Percentiles rank a stretch among this genome's conserved stretches.
Evolutionary conservation across 2,113 vertebrate genomes (phyloP).

Genomic region (Hydrochoerus hydrochaeris): DNA sequence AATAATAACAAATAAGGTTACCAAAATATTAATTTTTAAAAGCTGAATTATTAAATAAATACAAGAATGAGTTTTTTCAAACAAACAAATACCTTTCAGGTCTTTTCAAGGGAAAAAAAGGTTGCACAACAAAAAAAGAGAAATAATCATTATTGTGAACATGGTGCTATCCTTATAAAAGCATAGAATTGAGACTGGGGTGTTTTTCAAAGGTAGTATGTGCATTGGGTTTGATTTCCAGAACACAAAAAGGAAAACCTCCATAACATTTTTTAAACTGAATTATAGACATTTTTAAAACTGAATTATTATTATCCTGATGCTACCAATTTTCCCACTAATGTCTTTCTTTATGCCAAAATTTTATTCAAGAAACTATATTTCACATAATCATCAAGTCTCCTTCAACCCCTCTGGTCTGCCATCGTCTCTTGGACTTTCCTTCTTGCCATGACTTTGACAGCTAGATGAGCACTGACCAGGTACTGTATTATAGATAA

Average conservation of each 20-base stretch:
- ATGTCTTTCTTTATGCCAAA: background rate
- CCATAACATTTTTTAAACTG: background rate
- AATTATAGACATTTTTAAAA: background rate
- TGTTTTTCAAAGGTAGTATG: background rate
- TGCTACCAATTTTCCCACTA: background rate
- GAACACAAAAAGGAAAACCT: background rate
- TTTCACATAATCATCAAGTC: background rate
- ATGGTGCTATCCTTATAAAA: background rate
- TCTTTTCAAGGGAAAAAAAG: background rate
- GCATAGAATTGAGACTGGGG: background rate
- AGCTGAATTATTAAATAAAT: background rate
- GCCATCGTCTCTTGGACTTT: background rate
- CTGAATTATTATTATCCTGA: background rate
- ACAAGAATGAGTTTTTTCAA: background rate
- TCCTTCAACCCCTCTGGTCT: background rate
- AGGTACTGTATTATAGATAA: background rate
- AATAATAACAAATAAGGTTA: slow-evolving; percentile 18
- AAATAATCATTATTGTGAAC: background rate
- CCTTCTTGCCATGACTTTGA: background rate
- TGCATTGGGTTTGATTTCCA: background rate
- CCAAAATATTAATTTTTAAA: background rate
- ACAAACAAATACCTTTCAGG: background rate
- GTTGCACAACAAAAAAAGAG: background rate
- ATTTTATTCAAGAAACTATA: background rate
- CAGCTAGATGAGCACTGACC: background rate